phyloP scores from a whole-genome alignment of 2,113 vertebrate genomes.

The Apteryx owenii region DNA sequence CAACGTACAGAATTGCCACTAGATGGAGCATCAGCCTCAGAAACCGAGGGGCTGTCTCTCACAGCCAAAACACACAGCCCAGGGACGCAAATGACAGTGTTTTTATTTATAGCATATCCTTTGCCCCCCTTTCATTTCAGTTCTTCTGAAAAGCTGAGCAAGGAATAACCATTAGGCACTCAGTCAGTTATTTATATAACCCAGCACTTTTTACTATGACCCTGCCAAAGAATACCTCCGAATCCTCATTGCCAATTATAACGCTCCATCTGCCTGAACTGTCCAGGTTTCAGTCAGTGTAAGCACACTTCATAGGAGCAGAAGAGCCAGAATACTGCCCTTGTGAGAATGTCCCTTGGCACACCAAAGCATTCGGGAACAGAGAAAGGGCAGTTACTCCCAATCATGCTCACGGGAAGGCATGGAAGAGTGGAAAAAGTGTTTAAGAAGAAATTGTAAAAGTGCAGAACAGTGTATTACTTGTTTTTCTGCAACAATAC shows the following conservation, averaged over 20 bases:
- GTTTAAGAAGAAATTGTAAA: background rate
- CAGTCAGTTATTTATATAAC: background rate
- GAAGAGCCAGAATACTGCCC: background rate
- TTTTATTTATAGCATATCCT: background rate
- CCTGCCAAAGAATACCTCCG: background rate
- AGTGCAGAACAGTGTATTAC: rapidly evolving
- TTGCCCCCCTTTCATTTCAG: background rate
- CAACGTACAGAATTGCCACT: rapidly evolving
- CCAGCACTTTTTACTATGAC: background rate
- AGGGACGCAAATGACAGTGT: background rate
- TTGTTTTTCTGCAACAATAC: background rate
- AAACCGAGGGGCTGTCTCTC: background rate
- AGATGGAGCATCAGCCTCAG: slow-evolving; percentile 40
- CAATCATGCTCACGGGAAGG: background rate
- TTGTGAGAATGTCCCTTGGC: background rate
- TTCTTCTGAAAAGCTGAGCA: background rate
- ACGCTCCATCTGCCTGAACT: background rate
- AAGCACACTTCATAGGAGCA: background rate
- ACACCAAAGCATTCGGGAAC: background rate
- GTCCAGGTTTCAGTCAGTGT: rapidly evolving
- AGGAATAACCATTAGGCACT: background rate
- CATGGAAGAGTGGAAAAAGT: background rate
- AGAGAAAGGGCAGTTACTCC: background rate
- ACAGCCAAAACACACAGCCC: background rate
- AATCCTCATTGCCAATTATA: background rate